Conservation (phyloP, 2,888 invertebrate species). For the Xestoiulus laeticollis region DNA sequence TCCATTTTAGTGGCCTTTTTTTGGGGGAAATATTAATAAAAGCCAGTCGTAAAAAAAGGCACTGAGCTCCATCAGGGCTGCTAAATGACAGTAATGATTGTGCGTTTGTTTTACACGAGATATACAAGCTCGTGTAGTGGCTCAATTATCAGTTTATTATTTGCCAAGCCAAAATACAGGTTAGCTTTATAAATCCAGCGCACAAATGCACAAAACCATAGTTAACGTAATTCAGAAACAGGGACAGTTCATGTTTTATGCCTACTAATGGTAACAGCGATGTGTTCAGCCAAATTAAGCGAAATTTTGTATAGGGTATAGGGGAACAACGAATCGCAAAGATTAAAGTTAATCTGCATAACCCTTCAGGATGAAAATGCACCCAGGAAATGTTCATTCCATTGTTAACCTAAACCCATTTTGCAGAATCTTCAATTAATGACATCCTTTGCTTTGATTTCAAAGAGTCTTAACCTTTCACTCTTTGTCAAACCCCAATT, state of each 20-base stretch:
- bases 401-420: background rate
- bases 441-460: background rate
- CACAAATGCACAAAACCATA: background rate
- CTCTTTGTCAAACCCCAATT: background rate
- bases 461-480: background rate
- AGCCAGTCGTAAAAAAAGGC: background rate
- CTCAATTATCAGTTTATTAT: background rate
- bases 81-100: conserved; percentile 16
- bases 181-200: background rate
- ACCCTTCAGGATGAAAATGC: background rate
- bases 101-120: background rate
- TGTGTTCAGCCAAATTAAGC: background rate
- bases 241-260: background rate
- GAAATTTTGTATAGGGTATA: too few species aligned
- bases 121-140: background rate
- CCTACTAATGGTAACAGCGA: background rate
- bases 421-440: background rate
- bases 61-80: background rate
- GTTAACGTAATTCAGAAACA: background rate
- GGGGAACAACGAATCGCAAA: too few species aligned
- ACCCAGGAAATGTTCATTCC: background rate
- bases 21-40: background rate
- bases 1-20: background rate
- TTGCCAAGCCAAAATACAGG: background rate
- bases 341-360: background rate